Conservation (phyloP, 2,888 invertebrate genomes). For the Chrysomela aeneicollis region DNA sequence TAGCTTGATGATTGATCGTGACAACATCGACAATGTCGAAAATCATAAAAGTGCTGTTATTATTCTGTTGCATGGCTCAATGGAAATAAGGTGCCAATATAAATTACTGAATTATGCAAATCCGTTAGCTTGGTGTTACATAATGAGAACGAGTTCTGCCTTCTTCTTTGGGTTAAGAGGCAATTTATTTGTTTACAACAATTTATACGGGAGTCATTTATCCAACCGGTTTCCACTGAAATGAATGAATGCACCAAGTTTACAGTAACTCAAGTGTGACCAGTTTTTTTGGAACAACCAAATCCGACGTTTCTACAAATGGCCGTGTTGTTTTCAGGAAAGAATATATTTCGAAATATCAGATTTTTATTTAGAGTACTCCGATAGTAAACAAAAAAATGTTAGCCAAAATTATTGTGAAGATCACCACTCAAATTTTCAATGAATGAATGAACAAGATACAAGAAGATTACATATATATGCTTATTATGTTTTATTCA, state of each 20-base stretch:
- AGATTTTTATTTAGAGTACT: too few species aligned
- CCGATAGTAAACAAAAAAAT: too few species aligned
- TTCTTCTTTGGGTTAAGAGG: slow-evolving; percentile 25
- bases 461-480: too few species aligned
- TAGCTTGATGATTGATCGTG: background rate
- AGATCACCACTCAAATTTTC: too few species aligned
- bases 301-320: too few species aligned
- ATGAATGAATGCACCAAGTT: background rate
- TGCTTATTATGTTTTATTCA: too few species aligned
- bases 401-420: too few species aligned
- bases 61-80: background rate
- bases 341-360: too few species aligned
- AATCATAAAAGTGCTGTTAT: slow-evolving; percentile 5
- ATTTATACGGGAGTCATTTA: slow-evolving; percentile 17
- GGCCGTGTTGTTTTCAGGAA: too few species aligned
- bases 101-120: slow-evolving; percentile 40
- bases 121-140: slow-evolving; percentile 35
- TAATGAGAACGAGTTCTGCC: slow-evolving; percentile 36
- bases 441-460: too few species aligned
- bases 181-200: slow-evolving; percentile 36
- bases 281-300: too few species aligned
- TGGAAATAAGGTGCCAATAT: slow-evolving; percentile 30
- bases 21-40: background rate
- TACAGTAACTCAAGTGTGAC: too few species aligned
- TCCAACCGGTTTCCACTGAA: slow-evolving; percentile 16